A percentile compares a stretch with the other conserved stretches of the same genome.
Conservation (phyloP, 2,888 invertebrate genomes). For the Rotaria sp. region DNA sequence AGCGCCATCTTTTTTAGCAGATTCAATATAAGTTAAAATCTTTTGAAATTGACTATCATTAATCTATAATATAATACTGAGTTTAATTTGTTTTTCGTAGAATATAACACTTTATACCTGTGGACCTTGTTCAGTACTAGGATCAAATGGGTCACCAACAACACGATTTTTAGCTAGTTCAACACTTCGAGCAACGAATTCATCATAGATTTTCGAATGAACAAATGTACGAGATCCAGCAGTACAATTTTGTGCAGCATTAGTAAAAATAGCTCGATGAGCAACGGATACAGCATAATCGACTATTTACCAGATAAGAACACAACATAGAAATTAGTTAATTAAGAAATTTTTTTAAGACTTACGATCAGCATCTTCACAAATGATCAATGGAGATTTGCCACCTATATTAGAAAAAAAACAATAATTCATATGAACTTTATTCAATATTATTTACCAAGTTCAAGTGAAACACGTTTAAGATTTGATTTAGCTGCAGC, state of each 20-base stretch:
- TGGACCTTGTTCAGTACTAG: background rate
- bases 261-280: slow-evolving; percentile 79
- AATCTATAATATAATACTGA: background rate
- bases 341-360: background rate
- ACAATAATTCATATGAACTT: background rate
- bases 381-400: slow-evolving; percentile 82
- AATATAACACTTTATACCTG: background rate
- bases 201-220: slow-evolving; percentile 79
- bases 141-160: slow-evolving; percentile 45
- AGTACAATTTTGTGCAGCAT: slow-evolving; percentile 81
- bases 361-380: slow-evolving; percentile 62
- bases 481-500: slow-evolving; percentile 69
- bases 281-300: slow-evolving; percentile 72
- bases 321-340: background rate
- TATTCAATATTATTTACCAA: slow-evolving; percentile 57
- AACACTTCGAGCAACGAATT: slow-evolving; percentile 71
- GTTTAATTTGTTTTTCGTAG: too few relatives aligned
- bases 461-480: slow-evolving; percentile 78
- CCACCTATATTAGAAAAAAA: slow-evolving; percentile 60
- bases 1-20: slow-evolving; percentile 74
- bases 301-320: slow-evolving; percentile 52
- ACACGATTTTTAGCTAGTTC: slow-evolving; percentile 68
- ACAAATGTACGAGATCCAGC: slow-evolving; percentile 77
- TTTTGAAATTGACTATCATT: slow-evolving; percentile 54
- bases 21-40: slow-evolving; percentile 68